A percentile compares a stretch with the other conserved stretches of the same genome.
Evolutionary conservation across 2,113 vertebrate genomes (phyloP).

Genomic region (Apodemus speciosus): DNA sequence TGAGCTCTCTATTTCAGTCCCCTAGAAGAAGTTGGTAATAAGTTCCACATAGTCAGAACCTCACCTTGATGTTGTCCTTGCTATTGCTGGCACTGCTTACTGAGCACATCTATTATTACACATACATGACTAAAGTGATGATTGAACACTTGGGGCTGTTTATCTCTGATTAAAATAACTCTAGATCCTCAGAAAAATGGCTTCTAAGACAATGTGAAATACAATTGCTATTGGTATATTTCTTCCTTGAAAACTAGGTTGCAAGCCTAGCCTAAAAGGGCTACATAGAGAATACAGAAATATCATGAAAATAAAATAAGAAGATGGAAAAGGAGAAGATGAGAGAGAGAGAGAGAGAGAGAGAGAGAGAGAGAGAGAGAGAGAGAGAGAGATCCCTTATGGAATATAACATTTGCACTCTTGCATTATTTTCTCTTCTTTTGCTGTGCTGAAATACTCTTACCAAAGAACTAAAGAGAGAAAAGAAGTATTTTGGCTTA

Average conservation of each 20-base stretch:
- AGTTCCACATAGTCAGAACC: fast-evolving
- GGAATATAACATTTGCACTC: no score
- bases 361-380: constrained; percentile 6
- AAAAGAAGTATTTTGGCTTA: no score
- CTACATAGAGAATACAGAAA: constrained; percentile 38
- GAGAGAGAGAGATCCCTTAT: no score
- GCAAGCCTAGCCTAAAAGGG: neutral
- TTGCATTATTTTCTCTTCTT: no score
- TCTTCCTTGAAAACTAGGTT: constrained; percentile 59
- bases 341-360: neutral
- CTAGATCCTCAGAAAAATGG: constrained; percentile 65
- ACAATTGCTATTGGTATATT: constrained; percentile 74
- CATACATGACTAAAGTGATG: constrained; percentile 69
- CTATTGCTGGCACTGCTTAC: neutral
- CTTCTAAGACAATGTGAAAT: constrained; percentile 62
- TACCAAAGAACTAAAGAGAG: no score
- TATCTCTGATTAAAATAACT: neutral
- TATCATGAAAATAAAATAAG: constrained; percentile 47
- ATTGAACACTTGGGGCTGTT: constrained; percentile 65
- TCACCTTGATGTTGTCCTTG: no score
- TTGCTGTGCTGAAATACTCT: no score
- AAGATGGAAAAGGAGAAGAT: neutral
- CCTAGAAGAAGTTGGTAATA: neutral
- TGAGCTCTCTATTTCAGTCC: no score
- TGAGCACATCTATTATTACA: constrained; percentile 58